Evolutionary conservation across 2,113 vertebrate genomes (phyloP).

Genomic region (Malurus alboscapulatus): DNA sequence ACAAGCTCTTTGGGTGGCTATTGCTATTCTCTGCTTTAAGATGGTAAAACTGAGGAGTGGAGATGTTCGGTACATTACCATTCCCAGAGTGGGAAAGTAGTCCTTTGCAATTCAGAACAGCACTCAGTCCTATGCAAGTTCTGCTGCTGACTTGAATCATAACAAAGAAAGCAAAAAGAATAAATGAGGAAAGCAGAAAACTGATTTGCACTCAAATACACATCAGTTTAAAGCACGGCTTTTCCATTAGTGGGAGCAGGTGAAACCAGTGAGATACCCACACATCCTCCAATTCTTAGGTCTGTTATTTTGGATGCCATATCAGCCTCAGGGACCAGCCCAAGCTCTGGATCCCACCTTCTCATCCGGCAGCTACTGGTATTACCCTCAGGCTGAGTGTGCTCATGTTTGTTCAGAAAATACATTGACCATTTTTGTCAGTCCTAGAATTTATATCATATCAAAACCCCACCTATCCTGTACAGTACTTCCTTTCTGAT

Average conservation of each 20-base stretch:
- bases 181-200: not conserved
- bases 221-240: not conserved
- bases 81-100: not conserved
- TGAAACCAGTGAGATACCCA: not conserved
- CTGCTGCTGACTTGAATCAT: not conserved
- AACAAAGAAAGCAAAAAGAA: not conserved
- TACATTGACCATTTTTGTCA: not conserved
- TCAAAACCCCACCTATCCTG: conserved; percentile 29
- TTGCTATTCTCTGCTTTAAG: not conserved
- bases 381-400: not conserved
- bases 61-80: not conserved
- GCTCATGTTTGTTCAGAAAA: not conserved
- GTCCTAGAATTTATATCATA: not conserved
- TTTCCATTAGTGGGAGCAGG: not conserved
- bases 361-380: not conserved
- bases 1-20: not conserved
- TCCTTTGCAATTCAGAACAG: not conserved
- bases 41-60: not conserved
- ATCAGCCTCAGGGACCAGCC: not conserved
- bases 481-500: conserved; percentile 51
- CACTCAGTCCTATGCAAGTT: not conserved
- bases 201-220: not conserved
- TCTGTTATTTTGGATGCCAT: not conserved
- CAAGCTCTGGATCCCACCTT: not conserved
- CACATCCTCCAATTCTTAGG: not conserved